A percentile compares a stretch with the other conserved stretches of the same genome.
phyloP scores from a whole-genome alignment of 1,140 invertebrate genomes.

The Centruroides sculpturatus region DNA sequence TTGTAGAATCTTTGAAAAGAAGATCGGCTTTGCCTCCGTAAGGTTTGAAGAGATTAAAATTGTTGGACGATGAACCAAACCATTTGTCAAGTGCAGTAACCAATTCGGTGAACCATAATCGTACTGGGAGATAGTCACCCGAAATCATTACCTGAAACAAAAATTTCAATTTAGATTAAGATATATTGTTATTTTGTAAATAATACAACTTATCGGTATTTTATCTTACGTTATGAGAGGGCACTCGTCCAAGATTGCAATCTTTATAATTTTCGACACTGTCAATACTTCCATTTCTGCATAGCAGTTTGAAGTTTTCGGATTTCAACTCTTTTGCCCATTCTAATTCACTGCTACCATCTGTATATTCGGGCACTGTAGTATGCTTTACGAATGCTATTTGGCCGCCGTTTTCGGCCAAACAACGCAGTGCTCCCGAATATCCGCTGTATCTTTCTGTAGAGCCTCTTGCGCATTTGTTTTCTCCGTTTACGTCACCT shows the following conservation, averaged over 20 bases:
- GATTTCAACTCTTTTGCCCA: conserved; percentile 26
- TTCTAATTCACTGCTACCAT: conserved; percentile 40
- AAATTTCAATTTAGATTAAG: too few species aligned
- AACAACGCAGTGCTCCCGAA: conserved; percentile 64
- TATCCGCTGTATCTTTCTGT: conserved; percentile 50
- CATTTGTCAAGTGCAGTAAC: background rate
- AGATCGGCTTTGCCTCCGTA: conserved; percentile 34
- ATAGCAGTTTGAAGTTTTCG: conserved; percentile 29
- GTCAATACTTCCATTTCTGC: conserved; percentile 20
- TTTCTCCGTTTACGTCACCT: conserved; percentile 12
- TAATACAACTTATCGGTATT: background rate
- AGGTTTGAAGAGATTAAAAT: conserved; percentile 34
- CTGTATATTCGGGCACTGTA: conserved; percentile 8
- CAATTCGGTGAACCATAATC: too few species aligned
- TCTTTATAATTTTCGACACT: background rate
- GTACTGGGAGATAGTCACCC: background rate
- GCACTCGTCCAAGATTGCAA: conserved; percentile 9
- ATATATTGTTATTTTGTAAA: conserved; percentile 21
- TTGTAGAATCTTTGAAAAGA: conserved; percentile 33
- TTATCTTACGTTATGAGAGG: conserved; percentile 7
- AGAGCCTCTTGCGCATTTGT: conserved; percentile 13
- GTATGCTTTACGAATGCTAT: conserved; percentile 59
- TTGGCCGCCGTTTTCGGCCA: conserved; percentile 58
- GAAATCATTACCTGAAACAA: background rate
- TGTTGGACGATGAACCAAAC: background rate